Conservation (phyloP, 2,797 vertebrate species). For the Threskiornis aethiopicus region DNA sequence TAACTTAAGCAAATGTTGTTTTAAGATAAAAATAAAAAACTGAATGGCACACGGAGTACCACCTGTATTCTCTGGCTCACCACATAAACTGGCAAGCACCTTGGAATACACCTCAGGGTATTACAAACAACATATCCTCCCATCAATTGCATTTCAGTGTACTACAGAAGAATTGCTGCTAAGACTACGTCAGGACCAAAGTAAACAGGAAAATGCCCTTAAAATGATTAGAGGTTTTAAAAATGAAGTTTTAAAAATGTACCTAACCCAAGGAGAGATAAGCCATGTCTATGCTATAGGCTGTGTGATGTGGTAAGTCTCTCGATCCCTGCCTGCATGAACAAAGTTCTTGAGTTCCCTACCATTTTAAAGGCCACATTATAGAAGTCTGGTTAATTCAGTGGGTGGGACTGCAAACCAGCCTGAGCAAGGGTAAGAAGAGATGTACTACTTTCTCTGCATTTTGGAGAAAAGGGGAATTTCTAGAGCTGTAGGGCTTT, state of each 20-base stretch:
- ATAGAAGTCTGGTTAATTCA: not conserved
- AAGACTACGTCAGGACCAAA: not conserved
- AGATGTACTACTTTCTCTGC: not conserved
- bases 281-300: not conserved
- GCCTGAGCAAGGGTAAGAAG: not conserved
- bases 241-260: not conserved
- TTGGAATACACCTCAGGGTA: not conserved
- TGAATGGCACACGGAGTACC: slow-evolving; percentile 4
- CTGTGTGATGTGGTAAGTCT: not conserved
- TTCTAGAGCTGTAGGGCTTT: not conserved
- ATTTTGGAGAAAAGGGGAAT: not conserved
- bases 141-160: not conserved
- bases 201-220: not conserved
- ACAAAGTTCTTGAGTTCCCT: not conserved
- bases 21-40: slow-evolving; percentile 40
- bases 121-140: not conserved
- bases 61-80: slow-evolving; percentile 10
- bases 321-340: not conserved
- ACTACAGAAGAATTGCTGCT: not conserved
- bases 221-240: not conserved
- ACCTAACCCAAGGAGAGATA: not conserved
- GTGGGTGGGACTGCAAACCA: not conserved
- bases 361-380: not conserved
- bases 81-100: not conserved
- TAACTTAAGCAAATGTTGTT: slow-evolving; percentile 27